A percentile compares a stretch with the other conserved stretches of the same genome.
phyloP scores from a whole-genome alignment of 2,888 invertebrate species.

The Congeria kusceri region DNA sequence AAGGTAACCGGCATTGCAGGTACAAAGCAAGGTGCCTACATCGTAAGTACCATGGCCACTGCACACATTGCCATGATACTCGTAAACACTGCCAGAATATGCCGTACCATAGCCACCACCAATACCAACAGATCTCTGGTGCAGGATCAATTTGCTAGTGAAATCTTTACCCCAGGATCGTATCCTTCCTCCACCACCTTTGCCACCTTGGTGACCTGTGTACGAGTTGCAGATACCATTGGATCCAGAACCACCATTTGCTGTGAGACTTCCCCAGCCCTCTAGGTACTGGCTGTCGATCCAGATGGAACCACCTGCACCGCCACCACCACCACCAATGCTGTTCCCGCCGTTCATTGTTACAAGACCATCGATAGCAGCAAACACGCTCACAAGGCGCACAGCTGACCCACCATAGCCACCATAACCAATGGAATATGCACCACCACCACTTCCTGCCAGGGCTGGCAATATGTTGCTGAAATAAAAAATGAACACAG shows the following conservation, averaged over 20 bases:
- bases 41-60: slow-evolving; percentile 68
- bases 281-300: slow-evolving; percentile 70
- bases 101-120: slow-evolving; percentile 51
- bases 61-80: slow-evolving; percentile 56
- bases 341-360: slow-evolving; percentile 56
- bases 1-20: slow-evolving; percentile 62
- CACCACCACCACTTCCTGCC: slow-evolving; percentile 76
- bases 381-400: slow-evolving; percentile 52
- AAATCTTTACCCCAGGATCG: slow-evolving; percentile 63
- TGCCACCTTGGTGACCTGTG: slow-evolving; percentile 66
- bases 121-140: slow-evolving; percentile 58
- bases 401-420: slow-evolving; percentile 69
- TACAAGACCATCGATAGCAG: slow-evolving; percentile 68
- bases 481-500: background rate
- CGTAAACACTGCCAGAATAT: slow-evolving; percentile 53
- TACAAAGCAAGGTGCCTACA: slow-evolving; percentile 43
- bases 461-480: slow-evolving; percentile 49
- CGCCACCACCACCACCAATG: slow-evolving; percentile 66
- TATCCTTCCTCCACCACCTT: slow-evolving; percentile 77
- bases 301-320: slow-evolving; percentile 76
- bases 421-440: slow-evolving; percentile 54
- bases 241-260: slow-evolving; percentile 63
- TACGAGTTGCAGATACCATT: slow-evolving; percentile 23
- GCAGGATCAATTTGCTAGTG: slow-evolving; percentile 66
- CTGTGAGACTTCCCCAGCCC: slow-evolving; percentile 71